These are phyloP conservation scores for Psephotus haematonotus DNA, from an alignment of 2,113 vertebrate genomes.

Conservation along the genomic window DNA sequence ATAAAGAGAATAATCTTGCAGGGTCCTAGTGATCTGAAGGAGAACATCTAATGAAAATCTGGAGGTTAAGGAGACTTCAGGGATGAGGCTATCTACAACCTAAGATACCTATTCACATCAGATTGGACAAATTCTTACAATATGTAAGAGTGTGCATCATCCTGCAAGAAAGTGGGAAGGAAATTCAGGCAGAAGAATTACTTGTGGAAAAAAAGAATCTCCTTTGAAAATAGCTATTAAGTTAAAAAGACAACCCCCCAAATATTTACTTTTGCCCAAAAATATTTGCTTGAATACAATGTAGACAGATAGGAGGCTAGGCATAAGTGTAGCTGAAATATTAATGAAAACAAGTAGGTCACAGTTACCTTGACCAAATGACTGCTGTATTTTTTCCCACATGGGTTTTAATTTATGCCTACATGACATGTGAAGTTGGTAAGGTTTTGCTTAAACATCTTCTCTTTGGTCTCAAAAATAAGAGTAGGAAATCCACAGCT, in stretches of 20 bases:
- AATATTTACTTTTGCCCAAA: not conserved
- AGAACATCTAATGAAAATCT: not conserved
- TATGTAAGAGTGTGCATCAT: not conserved
- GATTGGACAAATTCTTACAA: not conserved
- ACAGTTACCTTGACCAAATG: not conserved
- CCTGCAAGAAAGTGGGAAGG: not conserved
- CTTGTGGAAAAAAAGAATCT: not conserved
- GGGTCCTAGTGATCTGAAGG: not conserved
- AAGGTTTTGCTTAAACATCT: not conserved
- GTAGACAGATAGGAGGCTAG: not conserved
- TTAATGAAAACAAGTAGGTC: not conserved
- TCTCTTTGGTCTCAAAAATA: not conserved
- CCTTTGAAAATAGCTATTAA: not conserved
- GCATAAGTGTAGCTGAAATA: not conserved
- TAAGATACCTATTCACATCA: not conserved
- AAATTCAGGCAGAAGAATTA: not conserved
- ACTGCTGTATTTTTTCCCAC: not conserved
- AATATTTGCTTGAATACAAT: not conserved
- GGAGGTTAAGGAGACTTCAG: not conserved
- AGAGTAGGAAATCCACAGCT: conserved; percentile 1
- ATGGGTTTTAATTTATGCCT: not conserved
- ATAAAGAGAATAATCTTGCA: not conserved
- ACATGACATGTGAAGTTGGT: not conserved
- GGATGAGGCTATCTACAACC: not conserved
- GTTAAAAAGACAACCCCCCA: not conserved